phyloP scores from a whole-genome alignment of 2,888 invertebrate species.

The Cryptocheilus praepositus region DNA sequence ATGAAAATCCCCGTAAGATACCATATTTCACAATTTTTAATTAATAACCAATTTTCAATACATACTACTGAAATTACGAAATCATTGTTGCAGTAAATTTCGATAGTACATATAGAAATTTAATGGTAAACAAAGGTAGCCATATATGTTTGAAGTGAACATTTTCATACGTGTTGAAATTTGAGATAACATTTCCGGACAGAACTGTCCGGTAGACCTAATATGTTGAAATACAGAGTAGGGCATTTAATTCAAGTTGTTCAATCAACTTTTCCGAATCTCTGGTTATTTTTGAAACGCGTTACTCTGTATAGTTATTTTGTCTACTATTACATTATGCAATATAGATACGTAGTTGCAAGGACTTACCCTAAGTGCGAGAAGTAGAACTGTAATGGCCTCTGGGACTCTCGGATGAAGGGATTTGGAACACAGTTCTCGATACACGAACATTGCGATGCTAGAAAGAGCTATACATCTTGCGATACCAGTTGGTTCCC shows the following conservation, averaged over 20 bases:
- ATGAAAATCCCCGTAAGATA: too few relatives aligned
- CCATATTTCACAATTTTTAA: too few relatives aligned
- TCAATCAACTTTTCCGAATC: neutral
- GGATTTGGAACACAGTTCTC: conserved; percentile 79
- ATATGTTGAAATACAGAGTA: neutral
- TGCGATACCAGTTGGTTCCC: conserved; percentile 91
- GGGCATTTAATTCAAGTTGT: neutral
- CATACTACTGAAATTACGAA: too few relatives aligned
- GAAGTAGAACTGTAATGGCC: conserved; percentile 81
- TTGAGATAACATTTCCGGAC: too few relatives aligned
- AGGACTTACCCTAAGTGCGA: conserved; percentile 80
- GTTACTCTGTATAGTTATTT: too few relatives aligned
- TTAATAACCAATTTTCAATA: too few relatives aligned
- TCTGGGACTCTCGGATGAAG: conserved; percentile 82
- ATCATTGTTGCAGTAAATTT: too few relatives aligned
- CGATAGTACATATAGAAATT: too few relatives aligned
- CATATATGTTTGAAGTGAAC: too few relatives aligned
- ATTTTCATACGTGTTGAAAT: too few relatives aligned
- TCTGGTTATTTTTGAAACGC: neutral
- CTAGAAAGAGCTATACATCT: conserved; percentile 93
- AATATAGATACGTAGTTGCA: neutral
- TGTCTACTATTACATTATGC: conserved; percentile 5
- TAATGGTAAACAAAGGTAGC: too few relatives aligned
- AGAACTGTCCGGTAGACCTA: too few relatives aligned
- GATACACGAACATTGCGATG: conserved; percentile 85